These are phyloP conservation scores for Ophion obscuratus DNA, from an alignment of 2,888 invertebrate species.

Conservation along the genomic window DNA sequence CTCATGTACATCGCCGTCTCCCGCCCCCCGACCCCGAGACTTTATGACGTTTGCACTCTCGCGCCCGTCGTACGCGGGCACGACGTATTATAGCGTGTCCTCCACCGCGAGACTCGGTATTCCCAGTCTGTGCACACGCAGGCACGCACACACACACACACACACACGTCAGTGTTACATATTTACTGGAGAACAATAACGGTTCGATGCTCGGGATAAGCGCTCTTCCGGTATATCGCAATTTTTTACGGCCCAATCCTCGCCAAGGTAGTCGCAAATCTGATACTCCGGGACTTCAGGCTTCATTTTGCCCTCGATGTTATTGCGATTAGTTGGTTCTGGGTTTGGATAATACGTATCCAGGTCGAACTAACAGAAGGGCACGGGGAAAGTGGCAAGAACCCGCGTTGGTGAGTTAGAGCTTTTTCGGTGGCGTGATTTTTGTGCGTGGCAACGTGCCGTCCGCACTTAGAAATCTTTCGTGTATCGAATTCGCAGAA, in stretches of 20 bases:
- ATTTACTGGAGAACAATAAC: slow-evolving; percentile 8
- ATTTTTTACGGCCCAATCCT: neutral
- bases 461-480: no score
- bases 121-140: neutral
- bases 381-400: no score
- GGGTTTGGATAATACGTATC: no score
- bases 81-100: slow-evolving; percentile 6
- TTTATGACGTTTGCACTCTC: slow-evolving; percentile 61
- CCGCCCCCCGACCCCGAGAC: slow-evolving; percentile 27
- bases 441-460: no score
- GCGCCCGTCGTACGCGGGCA: slow-evolving; percentile 33
- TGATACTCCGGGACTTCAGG: neutral
- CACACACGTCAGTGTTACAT: neutral
- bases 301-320: no score
- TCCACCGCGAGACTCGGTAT: neutral
- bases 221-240: neutral
- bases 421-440: no score
- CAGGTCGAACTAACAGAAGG: no score
- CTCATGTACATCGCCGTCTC: slow-evolving; percentile 33
- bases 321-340: no score
- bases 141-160: neutral
- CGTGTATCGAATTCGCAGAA: no score
- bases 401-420: no score
- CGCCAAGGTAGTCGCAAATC: neutral
- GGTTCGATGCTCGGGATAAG: neutral